Conservation (phyloP, 2,797 vertebrate genomes). For the Hyperoplus immaculatus region DNA sequence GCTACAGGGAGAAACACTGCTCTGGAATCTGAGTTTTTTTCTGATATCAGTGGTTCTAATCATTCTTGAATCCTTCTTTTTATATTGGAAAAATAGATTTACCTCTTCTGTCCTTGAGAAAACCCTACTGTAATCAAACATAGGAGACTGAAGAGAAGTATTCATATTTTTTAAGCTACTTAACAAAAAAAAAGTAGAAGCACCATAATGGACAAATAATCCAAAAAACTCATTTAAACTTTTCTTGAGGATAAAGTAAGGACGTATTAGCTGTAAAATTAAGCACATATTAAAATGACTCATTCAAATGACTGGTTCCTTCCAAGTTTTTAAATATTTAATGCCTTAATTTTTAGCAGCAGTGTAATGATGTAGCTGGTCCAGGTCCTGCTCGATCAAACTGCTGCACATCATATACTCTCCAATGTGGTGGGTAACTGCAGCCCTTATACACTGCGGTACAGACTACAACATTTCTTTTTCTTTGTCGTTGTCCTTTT, state of each 20-base stretch:
- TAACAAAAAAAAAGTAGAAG: conserved; percentile 28
- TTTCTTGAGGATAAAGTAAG: conserved; percentile 23
- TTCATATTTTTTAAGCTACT: conserved; percentile 3
- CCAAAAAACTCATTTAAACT: conserved; percentile 30
- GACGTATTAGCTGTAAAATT: conserved; percentile 19
- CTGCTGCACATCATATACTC: conserved; percentile 5
- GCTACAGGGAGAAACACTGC: not conserved
- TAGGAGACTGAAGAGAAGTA: not conserved
- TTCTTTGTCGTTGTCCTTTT: not conserved
- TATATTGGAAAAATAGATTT: not conserved
- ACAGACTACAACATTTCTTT: not conserved
- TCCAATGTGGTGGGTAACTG: not conserved
- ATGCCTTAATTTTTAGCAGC: conserved; percentile 45
- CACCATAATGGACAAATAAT: conserved; percentile 6
- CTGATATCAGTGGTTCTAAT: not conserved
- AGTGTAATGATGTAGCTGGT: conserved; percentile 31
- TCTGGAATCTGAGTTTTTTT: not conserved
- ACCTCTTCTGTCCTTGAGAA: not conserved
- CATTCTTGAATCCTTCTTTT: not conserved
- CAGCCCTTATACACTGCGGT: not conserved
- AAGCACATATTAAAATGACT: conserved; percentile 37
- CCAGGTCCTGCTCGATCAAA: conserved; percentile 23
- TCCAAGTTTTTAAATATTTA: conserved; percentile 48
- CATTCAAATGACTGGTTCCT: conserved; percentile 36
- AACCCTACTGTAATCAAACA: conserved; percentile 1